Conservation (phyloP, 2,113 vertebrate species). For the Eubucco bourcierii region DNA sequence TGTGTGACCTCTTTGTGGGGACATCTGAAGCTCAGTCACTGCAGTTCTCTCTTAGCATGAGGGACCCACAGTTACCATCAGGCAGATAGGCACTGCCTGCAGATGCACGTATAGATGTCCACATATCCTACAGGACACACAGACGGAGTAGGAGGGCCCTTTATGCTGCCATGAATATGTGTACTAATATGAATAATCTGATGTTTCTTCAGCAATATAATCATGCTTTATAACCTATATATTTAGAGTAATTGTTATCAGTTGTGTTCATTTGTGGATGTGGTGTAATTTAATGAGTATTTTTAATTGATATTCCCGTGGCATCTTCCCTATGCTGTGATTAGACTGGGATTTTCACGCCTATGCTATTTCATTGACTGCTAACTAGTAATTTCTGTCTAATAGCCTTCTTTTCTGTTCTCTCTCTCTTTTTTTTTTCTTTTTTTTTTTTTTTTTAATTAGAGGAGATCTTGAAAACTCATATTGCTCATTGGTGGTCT, state of each 20-base stretch:
- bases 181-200: not conserved
- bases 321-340: not conserved
- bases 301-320: constrained; percentile 30
- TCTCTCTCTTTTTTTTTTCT: not conserved
- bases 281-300: not conserved
- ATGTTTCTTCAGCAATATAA: constrained; percentile 21
- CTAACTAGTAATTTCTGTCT: not conserved
- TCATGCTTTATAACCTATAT: constrained; percentile 32
- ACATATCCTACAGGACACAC: not conserved
- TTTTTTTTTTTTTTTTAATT: not conserved
- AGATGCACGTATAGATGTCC: rapidly evolving
- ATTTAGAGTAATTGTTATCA: constrained; percentile 33
- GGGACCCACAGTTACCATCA: rapidly evolving
- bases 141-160: not conserved
- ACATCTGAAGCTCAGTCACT: not conserved
- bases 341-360: constrained; percentile 4
- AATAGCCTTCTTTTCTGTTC: not conserved
- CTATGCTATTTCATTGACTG: not conserved
- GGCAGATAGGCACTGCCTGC: not conserved
- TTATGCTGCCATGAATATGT: not conserved
- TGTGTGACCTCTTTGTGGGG: not conserved
- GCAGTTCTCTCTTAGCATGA: rapidly evolving
- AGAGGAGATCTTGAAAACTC: constrained; percentile 95
- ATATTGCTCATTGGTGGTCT: constrained; percentile 98
- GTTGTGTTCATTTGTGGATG: constrained; percentile 22